These are phyloP conservation scores for Hipparchia semele DNA, from an alignment of 2,888 invertebrate genomes.

Conservation along the genomic window DNA sequence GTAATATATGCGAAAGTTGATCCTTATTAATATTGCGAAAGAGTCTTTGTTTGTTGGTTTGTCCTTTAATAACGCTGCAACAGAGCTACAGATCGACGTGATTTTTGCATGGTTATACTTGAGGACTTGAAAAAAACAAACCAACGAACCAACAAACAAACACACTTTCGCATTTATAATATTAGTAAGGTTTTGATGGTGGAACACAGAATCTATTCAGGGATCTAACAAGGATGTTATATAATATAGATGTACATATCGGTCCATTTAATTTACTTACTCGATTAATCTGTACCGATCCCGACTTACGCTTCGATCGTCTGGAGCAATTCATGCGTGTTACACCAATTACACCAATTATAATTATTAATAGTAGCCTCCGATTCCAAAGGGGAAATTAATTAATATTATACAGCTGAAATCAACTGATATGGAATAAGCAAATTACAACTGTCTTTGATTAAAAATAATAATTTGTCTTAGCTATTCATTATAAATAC, in stretches of 20 bases:
- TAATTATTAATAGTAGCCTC: slow-evolving; percentile 4
- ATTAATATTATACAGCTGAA: slow-evolving; percentile 1
- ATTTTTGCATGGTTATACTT: too few relatives aligned
- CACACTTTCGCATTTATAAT: neutral
- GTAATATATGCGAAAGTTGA: too few relatives aligned
- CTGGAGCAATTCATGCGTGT: slow-evolving; percentile 7
- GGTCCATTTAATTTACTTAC: slow-evolving; percentile 19
- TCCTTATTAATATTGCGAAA: too few relatives aligned
- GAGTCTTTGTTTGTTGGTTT: too few relatives aligned
- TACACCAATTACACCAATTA: slow-evolving; percentile 14
- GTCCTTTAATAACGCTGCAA: too few relatives aligned
- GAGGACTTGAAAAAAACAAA: too few relatives aligned
- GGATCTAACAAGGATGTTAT: neutral
- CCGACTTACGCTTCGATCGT: slow-evolving; percentile 13
- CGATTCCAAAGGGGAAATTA: neutral
- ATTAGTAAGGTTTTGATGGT: neutral
- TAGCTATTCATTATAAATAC: too few relatives aligned
- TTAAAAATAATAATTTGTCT: neutral
- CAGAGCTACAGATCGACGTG: too few relatives aligned
- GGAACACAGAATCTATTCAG: neutral
- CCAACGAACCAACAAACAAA: too few relatives aligned
- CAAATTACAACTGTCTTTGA: neutral
- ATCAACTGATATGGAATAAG: neutral
- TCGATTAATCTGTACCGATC: slow-evolving; percentile 18
- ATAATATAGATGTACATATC: neutral